Conservation (phyloP, 1,140 invertebrate species). For the Bradysia coprophila region DNA sequence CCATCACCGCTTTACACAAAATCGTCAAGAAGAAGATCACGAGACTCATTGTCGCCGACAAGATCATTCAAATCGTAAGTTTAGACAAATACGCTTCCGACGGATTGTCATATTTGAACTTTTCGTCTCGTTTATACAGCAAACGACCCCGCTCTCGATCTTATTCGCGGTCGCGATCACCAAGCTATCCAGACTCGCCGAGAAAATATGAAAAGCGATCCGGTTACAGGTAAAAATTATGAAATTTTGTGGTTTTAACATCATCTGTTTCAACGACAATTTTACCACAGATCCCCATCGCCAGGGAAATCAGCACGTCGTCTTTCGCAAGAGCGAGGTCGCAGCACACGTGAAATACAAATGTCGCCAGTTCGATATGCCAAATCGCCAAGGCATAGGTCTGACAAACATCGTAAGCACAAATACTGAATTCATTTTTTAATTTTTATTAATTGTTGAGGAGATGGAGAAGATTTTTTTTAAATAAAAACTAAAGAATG, state of each 20-base stretch:
- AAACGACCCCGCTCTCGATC: constrained; percentile 15
- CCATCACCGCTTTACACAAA: constrained; percentile 6
- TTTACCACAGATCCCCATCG: constrained; percentile 1
- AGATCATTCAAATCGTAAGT: no score
- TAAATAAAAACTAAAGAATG: no score
- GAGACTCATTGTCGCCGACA: constrained; percentile 5
- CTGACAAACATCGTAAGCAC: constrained; percentile 17
- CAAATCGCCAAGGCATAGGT: constrained; percentile 9
- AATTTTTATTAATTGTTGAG: no score
- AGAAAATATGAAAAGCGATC: constrained; percentile 11
- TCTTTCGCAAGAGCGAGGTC: constrained; percentile 1
- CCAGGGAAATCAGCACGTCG: constrained; percentile 4
- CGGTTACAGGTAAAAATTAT: neutral
- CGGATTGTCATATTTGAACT: neutral
- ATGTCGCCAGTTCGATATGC: constrained; percentile 3
- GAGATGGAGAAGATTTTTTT: no score
- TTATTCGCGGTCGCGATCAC: constrained; percentile 14
- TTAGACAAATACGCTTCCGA: neutral
- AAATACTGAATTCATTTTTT: constrained; percentile 8
- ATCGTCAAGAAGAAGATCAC: constrained; percentile 5
- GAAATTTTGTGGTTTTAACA: neutral
- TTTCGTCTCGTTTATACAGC: constrained; percentile 3
- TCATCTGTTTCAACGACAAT: neutral
- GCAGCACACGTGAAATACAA: constrained; percentile 2
- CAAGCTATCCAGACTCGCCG: constrained; percentile 15